Evolutionary conservation across 2,888 invertebrate genomes (phyloP).

Genomic region (Dasypogon diadema): DNA sequence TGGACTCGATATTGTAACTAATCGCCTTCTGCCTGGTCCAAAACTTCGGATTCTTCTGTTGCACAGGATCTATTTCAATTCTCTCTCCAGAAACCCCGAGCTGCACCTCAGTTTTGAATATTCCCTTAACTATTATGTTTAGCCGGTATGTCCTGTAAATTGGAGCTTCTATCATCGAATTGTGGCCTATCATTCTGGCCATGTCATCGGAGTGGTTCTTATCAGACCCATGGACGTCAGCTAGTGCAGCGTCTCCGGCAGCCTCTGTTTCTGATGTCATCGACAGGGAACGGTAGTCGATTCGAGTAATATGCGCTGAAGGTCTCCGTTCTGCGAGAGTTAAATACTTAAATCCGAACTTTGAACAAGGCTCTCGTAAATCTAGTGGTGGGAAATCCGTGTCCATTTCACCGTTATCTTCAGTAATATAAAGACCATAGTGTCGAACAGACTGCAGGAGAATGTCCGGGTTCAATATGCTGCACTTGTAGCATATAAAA

Average conservation of each 20-base stretch:
- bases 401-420: slow-evolving; percentile 93
- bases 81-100: slow-evolving; percentile 90
- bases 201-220: slow-evolving; percentile 70
- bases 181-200: slow-evolving; percentile 78
- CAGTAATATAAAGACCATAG: slow-evolving; percentile 93
- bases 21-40: slow-evolving; percentile 82
- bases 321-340: slow-evolving; percentile 83
- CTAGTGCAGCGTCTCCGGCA: slow-evolving; percentile 62
- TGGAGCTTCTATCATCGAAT: slow-evolving; percentile 86
- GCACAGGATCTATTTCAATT: slow-evolving; percentile 89
- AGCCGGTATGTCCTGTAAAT: slow-evolving; percentile 87
- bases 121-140: slow-evolving; percentile 81
- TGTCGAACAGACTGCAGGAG: slow-evolving; percentile 75
- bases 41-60: slow-evolving; percentile 76
- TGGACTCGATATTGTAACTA: slow-evolving; percentile 86
- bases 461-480: slow-evolving; percentile 75
- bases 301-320: slow-evolving; percentile 62
- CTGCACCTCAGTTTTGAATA: slow-evolving; percentile 86
- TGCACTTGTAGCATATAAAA: slow-evolving; percentile 87
- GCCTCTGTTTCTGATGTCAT: slow-evolving; percentile 69
- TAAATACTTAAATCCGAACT: slow-evolving; percentile 91
- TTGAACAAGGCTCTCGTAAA: slow-evolving; percentile 87
- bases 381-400: slow-evolving; percentile 93
- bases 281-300: slow-evolving; percentile 65
- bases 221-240: slow-evolving; percentile 65